These are phyloP conservation scores for Miniopterus natalensis DNA, from an alignment of 2,113 vertebrate genomes.

Conservation along the genomic window DNA sequence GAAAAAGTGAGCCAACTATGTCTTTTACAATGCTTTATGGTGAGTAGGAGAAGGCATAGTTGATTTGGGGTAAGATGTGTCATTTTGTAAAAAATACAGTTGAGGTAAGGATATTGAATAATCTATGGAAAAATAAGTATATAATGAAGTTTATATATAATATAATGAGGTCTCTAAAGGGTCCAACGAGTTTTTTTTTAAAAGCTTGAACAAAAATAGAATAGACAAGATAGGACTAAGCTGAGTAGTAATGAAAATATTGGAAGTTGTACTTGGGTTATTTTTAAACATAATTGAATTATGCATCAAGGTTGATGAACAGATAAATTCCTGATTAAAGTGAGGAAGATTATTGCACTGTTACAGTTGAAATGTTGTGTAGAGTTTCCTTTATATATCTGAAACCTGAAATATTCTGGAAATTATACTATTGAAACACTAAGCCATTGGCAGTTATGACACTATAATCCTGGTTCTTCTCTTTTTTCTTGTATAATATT, in stretches of 20 bases:
- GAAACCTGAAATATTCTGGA: background rate
- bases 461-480: background rate
- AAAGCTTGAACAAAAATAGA: background rate
- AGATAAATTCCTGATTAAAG: background rate
- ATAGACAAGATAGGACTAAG: background rate
- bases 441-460: background rate
- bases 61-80: background rate
- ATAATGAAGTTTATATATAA: background rate
- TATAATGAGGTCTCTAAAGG: background rate
- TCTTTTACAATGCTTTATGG: background rate
- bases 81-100: background rate
- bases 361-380: background rate
- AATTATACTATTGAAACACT: background rate
- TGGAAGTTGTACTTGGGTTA: background rate
- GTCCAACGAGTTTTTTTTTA: background rate
- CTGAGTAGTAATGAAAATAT: background rate
- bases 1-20: background rate
- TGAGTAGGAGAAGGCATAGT: background rate
- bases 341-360: background rate
- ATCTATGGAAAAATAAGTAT: background rate
- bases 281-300: background rate
- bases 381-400: background rate
- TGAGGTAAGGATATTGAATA: background rate
- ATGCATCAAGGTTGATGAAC: background rate
- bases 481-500: background rate